Conservation (phyloP, 2,113 vertebrate species). For the Scalopus aquaticus region DNA sequence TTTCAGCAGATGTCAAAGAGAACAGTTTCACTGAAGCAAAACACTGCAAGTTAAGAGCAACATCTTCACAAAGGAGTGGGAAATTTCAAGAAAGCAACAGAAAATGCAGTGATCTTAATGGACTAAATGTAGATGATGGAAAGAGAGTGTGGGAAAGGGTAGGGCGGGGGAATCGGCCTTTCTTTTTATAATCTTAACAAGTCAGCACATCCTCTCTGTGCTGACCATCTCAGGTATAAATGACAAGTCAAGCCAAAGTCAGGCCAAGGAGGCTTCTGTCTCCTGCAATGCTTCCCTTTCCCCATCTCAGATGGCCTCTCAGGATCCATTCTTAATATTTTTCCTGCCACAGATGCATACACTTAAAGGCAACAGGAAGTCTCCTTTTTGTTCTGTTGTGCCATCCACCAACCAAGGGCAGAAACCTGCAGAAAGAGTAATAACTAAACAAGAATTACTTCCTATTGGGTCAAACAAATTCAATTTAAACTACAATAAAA, state of each 20-base stretch:
- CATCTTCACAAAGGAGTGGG: background rate
- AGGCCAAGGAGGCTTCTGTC: slow-evolving; percentile 18
- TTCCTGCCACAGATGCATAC: background rate
- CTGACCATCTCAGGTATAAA: background rate
- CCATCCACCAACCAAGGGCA: background rate
- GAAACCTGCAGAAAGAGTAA: slow-evolving; percentile 17
- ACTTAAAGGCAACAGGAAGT: slow-evolving; percentile 7
- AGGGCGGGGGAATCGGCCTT: background rate
- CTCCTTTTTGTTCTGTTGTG: background rate
- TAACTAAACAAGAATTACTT: slow-evolving; percentile 56
- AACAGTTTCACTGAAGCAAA: background rate
- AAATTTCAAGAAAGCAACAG: background rate
- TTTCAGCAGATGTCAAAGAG: background rate
- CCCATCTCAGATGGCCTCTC: background rate
- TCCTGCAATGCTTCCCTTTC: background rate
- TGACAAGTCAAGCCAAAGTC: background rate
- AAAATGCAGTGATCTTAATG: background rate
- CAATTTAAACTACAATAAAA: slow-evolving; percentile 37
- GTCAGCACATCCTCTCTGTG: background rate
- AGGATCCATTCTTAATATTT: background rate
- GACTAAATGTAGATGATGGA: background rate
- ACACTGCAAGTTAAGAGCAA: background rate
- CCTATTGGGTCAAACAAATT: slow-evolving; percentile 35
- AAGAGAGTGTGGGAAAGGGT: background rate
- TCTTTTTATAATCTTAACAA: slow-evolving; percentile 14